Evolutionary conservation across 2,797 vertebrate species (phyloP).

Genomic region (Avahi laniger): DNA sequence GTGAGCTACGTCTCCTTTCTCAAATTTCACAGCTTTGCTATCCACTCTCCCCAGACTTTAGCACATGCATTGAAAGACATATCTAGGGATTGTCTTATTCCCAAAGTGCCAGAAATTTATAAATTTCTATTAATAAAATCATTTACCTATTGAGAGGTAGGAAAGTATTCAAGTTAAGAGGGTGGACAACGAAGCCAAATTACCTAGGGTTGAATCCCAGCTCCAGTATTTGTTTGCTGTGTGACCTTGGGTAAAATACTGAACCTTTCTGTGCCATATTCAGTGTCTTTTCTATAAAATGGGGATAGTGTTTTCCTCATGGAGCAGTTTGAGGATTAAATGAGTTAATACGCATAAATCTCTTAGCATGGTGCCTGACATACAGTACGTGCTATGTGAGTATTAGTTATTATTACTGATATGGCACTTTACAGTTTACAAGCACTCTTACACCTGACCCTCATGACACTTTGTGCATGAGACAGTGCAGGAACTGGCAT

Average conservation of each 20-base stretch:
- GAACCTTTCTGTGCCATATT: not conserved
- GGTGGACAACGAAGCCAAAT: not conserved
- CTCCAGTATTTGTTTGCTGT: not conserved
- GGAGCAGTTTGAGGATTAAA: not conserved
- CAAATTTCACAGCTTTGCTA: not conserved
- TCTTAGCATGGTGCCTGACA: not conserved
- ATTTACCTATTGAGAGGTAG: not conserved
- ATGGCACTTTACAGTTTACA: not conserved
- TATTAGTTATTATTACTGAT: not conserved
- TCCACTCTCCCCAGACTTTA: not conserved
- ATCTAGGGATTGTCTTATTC: not conserved
- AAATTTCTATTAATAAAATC: constrained; percentile 14
- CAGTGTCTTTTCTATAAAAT: not conserved
- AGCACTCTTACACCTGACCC: not conserved
- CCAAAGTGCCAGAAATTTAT: constrained; percentile 15
- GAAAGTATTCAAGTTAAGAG: not conserved
- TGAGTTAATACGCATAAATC: not conserved
- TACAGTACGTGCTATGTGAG: not conserved
- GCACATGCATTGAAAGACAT: not conserved
- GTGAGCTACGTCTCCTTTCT: not conserved
- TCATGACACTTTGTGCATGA: not conserved
- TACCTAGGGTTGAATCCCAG: not conserved
- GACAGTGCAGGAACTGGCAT: not conserved
- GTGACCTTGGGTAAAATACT: not conserved
- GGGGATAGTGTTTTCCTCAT: not conserved